Base-by-base conservation (phyloP, 2,888 invertebrate genomes). In the Cephus nigrinus region DNA sequence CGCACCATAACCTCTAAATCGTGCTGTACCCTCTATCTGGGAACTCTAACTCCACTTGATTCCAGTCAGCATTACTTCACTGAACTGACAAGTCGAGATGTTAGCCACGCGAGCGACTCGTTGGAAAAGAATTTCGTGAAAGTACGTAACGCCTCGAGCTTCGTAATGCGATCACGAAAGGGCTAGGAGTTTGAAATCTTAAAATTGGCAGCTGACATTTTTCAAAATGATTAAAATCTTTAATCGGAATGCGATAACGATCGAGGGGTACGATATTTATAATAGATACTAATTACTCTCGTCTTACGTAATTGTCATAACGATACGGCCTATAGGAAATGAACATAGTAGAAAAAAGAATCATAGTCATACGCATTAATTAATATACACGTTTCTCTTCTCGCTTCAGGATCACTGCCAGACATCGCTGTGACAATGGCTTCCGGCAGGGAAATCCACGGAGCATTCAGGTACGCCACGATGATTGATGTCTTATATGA, bases 361-460 rank as follows among this genome's bases (percentile, higher is more conserved):
- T 15, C 15, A 9, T 23, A 55, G 2, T 23, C 15, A 23, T 23
- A 9, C 0, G 40, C 40, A 40, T 40, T 40, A 4, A 15, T 40
- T 40, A 55, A 55, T 55, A 55, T 55, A 55, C 9, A 23, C 9
- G 9, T 55, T 35, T 36, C 23, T 74, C 74, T 74, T 36, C 30
- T 74, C 74, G 23, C 84, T 87, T 34, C 85, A 88, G 88, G 87
- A 78, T 86, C 87, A 78, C 81, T 88, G 78, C 88, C 88, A 78
- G 86, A 88, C 78, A 88, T 88, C 78, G 88, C 88, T 78, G 86
- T 88, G 80, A 88, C 88, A 79, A 88, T 88, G 88, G 88, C 87
- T 79, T 88, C 89, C 73, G 88, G 88, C 76, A 84, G 86, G 76
- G 88, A 88, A 82, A 88, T 88, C 77, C 87, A 89, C 81, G 88